Evolutionary conservation across 1,140 invertebrate genomes (phyloP), one percentile per base, ranked within the genome.

Genomic region (Cydia pomonella): DNA sequence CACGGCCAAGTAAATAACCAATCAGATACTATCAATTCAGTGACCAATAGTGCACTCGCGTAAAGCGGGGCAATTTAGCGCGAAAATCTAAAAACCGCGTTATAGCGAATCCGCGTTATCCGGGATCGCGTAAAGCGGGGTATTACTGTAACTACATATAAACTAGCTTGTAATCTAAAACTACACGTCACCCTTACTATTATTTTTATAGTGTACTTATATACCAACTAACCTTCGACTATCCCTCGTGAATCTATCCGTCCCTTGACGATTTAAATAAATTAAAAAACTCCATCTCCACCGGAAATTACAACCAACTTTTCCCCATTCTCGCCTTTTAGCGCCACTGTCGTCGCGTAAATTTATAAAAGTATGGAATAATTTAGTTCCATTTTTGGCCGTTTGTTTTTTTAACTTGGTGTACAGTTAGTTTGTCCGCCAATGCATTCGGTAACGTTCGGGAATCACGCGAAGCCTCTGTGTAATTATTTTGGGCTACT

Each of bases 371-470:
- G 7, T 59, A 23, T 50, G 21, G 53, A 12, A 59, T 18, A 59
- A 10, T 10, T 59, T 59, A 59, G 21, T 59, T 59, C 5, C 21
- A 3, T 23, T 59, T 59, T 59, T 12, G 3, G 6, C 53, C 53
- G 53, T 23, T n/a, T 10, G 18, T 59, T 50, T n/a, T n/a, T 50
- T n/a, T 10, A 59, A 59, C 21, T 59, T 59, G 47, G 47, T 50
- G 53, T 59, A 59, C 10, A 50, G 18, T 23, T 23, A 6, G 6
- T 59, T 59, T 59, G 53, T 59, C 53, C 53, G 53, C 53, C 18
- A 59, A 59, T 59, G 53, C 53, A 59, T 59, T 59, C 21, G 21
- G 53, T 59, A 59, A 59, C 53, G 53, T 59, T 59, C 53, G 10
- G 53, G 53, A 23, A 59, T 23, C 53, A 59, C 53, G 53, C 53